Percentiles rank a stretch among this genome's conserved stretches.
phyloP scores from a whole-genome alignment of 2,888 invertebrate species.

The Aethes cnicana region DNA sequence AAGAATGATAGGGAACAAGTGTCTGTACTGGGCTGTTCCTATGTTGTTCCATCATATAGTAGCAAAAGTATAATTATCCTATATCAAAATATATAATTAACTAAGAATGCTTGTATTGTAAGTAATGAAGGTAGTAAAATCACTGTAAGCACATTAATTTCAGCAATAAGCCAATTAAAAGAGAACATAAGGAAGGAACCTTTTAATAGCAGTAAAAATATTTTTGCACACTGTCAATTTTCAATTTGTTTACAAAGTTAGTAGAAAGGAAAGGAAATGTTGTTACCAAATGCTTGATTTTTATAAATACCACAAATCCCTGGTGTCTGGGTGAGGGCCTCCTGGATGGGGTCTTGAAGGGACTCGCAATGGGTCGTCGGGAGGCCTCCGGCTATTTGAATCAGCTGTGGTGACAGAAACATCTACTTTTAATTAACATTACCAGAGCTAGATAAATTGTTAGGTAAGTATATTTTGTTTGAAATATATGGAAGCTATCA shows the following conservation, averaged over 20 bases:
- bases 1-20: no score
- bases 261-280: no score
- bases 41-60: no score
- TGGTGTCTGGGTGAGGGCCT: slow-evolving; percentile 56
- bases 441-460: no score
- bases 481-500: no score
- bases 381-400: slow-evolving; percentile 45
- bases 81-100: no score
- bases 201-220: not conserved
- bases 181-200: not conserved
- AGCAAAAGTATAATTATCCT: no score
- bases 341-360: slow-evolving; percentile 53
- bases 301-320: slow-evolving; percentile 58
- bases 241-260: not conserved
- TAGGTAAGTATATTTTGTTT: no score
- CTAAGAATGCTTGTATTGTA: no score
- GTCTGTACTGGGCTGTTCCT: no score
- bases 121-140: no score
- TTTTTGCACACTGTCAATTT: not conserved
- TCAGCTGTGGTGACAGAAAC: slow-evolving; percentile 41
- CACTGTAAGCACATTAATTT: no score
- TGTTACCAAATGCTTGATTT: not conserved
- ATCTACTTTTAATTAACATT: slow-evolving; percentile 6
- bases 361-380: slow-evolving; percentile 63
- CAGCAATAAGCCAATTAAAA: slow-evolving; percentile 3